These are phyloP conservation scores for Ochotona curzoniae DNA, from an alignment of 2,113 vertebrate species.

Conservation along the genomic window DNA sequence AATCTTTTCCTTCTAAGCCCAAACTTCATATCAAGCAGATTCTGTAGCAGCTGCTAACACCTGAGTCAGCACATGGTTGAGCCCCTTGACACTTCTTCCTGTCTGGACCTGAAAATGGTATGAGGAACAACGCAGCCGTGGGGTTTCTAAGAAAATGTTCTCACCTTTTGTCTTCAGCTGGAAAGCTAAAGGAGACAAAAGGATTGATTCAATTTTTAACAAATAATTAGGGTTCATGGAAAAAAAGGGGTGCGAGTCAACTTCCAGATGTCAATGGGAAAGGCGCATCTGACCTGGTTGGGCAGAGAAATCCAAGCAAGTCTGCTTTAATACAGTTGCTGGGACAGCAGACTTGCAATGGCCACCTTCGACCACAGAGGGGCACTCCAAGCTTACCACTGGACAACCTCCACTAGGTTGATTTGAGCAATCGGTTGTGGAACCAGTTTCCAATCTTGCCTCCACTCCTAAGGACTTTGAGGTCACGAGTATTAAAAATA, in stretches of 20 bases:
- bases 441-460: neutral
- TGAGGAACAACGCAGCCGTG: neutral
- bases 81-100: neutral
- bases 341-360: neutral
- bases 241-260: conserved; percentile 23
- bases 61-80: neutral
- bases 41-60: neutral
- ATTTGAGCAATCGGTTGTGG: rapidly evolving
- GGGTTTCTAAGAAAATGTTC: neutral
- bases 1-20: neutral
- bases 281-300: neutral
- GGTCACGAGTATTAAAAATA: conserved; percentile 36
- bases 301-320: no score
- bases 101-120: neutral
- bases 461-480: neutral
- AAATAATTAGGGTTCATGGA: neutral
- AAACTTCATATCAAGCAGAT: neutral
- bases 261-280: neutral
- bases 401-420: neutral
- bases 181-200: neutral
- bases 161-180: neutral
- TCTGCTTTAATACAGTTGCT: neutral
- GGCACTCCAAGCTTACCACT: conserved; percentile 82
- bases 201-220: conserved; percentile 4
- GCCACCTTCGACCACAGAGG: conserved; percentile 61